Evolutionary conservation across 2,888 invertebrate genomes (phyloP).

Genomic region (Athetis lepigone): DNA sequence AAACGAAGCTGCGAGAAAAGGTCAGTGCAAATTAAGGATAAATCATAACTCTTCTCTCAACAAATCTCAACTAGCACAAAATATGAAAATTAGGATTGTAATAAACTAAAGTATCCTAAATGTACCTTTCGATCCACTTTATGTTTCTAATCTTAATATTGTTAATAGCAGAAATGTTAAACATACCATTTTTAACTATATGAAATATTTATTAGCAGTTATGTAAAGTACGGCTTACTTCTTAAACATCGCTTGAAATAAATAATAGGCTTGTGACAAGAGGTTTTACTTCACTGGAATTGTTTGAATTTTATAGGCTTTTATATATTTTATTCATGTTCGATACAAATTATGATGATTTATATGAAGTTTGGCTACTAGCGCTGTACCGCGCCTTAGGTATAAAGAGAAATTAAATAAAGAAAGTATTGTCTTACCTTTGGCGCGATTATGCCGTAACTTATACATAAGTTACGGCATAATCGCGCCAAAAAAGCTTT

Average conservation of each 20-base stretch:
- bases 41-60: background rate
- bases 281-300: constrained; percentile 36
- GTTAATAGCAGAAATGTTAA: constrained; percentile 25
- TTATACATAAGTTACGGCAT: no score
- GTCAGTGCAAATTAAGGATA: background rate
- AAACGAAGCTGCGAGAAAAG: no score
- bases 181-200: constrained; percentile 18
- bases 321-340: constrained; percentile 45
- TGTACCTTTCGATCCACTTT: constrained; percentile 28
- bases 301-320: constrained; percentile 44
- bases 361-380: no score
- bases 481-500: no score
- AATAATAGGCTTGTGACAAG: constrained; percentile 31
- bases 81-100: constrained; percentile 8
- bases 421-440: no score
- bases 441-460: no score
- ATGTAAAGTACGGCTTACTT: constrained; percentile 37
- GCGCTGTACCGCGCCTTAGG: no score
- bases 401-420: no score
- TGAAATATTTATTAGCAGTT: constrained; percentile 31
- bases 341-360: constrained; percentile 33
- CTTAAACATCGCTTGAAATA: constrained; percentile 8
- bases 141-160: constrained; percentile 37
- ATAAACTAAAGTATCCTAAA: constrained; percentile 22
- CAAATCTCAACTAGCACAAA: background rate